Evolutionary conservation across 2,797 vertebrate genomes (phyloP), one percentile per base, ranked within the genome.

Genomic region (Pseudomugil tenellus): DNA sequence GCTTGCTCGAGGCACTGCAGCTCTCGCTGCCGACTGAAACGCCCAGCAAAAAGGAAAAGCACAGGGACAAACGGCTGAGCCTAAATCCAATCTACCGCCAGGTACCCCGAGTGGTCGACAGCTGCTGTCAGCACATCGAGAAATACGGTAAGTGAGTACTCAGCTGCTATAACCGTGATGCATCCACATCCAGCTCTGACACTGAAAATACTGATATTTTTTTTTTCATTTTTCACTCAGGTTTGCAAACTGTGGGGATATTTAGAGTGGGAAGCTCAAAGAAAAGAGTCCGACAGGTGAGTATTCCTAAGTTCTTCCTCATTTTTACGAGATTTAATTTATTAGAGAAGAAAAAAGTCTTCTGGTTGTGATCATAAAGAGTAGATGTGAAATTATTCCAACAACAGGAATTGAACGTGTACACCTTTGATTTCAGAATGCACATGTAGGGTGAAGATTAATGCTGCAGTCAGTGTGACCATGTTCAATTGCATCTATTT

Each of bases 231-330:
- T 14, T 72, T 17, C n/a, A 0, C 32, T 52, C 90, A 98, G 97
- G 96, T 89, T 93, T 98, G 76, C 96, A 97, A 85, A 98, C 97
- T 37, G 97, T 98, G 64, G 97, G 97, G 69, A 98, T 98, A 92
- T 98, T 98, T 83, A 91, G 97, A 90, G 97, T 98, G 70, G 97
- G 97, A 85, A 98, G 97, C 87, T 98, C 97, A 74, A 98, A 98
- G 93, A 98, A 98, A 84, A 95, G 97, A 94, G 97, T 98, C 63
- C 93, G 96, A 91, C 97, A 98, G 94, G 97, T 98, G 89, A 92
- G 87, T 66, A 19, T 17, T 55, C 57, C 13, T 37, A 3, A 31
- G 11, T 35, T 35, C 10, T 35, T 35, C 34, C 31, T 32, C 19
- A 17, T 23, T 43, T 43, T 23, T 4, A 21, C 21, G 58, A 2